phyloP scores from a whole-genome alignment of 2,113 vertebrate genomes.

The Corvus hawaiiensis region DNA sequence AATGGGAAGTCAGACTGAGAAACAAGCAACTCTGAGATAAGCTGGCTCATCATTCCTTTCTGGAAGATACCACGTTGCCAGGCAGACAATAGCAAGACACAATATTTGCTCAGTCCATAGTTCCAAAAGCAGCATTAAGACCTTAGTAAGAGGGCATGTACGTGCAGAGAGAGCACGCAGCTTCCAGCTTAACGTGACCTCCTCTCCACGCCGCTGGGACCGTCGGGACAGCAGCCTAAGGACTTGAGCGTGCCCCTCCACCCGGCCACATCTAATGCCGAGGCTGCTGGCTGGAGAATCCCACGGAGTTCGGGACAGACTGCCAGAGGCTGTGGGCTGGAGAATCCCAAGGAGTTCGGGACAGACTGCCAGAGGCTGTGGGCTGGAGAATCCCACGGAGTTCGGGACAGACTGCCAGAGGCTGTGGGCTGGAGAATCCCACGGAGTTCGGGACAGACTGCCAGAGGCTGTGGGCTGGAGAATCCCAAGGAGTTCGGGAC shows the following conservation, averaged over 20 bases:
- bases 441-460: rapidly evolving
- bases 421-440: rapidly evolving
- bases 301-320: rapidly evolving
- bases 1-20: background rate
- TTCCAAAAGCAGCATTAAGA: background rate
- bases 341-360: no score
- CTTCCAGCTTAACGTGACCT: background rate
- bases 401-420: background rate
- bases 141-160: rapidly evolving
- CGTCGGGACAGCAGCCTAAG: rapidly evolving
- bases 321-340: no score
- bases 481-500: no score
- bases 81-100: background rate
- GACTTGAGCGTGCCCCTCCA: rapidly evolving
- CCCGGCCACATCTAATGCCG: rapidly evolving
- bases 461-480: no score
- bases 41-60: background rate
- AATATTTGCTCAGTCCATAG: background rate
- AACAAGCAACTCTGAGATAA: background rate
- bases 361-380: no score
- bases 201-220: rapidly evolving
- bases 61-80: background rate
- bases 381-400: no score
- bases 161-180: rapidly evolving
- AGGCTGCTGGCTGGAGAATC: rapidly evolving